These are phyloP conservation scores for Drosophila rhopaloa DNA, from an alignment of 1,140 invertebrate species.

Conservation along the genomic window DNA sequence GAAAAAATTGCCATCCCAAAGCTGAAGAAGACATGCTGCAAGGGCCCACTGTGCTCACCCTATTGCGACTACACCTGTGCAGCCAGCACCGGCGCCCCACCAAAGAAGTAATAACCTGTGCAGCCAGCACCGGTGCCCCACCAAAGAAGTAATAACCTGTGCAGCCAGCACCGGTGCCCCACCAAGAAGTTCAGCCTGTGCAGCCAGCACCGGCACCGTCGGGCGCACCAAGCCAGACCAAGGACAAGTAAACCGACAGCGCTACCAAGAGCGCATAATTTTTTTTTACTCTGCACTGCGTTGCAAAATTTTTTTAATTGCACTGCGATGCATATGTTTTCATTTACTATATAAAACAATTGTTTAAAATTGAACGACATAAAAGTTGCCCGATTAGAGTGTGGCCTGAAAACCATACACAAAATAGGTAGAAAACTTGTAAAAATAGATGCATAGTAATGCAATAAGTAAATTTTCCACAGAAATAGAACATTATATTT, in stretches of 20 bases:
- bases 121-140: constrained; percentile 2
- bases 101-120: background rate
- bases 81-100: background rate
- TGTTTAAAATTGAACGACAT: background rate
- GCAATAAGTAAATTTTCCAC: no score
- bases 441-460: no score
- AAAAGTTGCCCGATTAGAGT: constrained; percentile 1
- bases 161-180: background rate
- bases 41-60: no score
- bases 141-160: background rate
- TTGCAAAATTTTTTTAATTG: background rate
- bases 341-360: background rate
- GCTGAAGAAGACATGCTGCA: no score
- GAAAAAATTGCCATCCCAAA: no score
- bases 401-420: background rate
- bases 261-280: background rate
- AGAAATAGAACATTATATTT: no score
- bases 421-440: background rate
- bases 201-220: background rate
- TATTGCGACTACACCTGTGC: no score
- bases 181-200: background rate
- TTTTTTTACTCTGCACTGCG: background rate
- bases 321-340: no score
- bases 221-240: background rate
- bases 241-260: background rate